phyloP scores from a whole-genome alignment of 2,113 vertebrate species.

The Eonycteris spelaea region DNA sequence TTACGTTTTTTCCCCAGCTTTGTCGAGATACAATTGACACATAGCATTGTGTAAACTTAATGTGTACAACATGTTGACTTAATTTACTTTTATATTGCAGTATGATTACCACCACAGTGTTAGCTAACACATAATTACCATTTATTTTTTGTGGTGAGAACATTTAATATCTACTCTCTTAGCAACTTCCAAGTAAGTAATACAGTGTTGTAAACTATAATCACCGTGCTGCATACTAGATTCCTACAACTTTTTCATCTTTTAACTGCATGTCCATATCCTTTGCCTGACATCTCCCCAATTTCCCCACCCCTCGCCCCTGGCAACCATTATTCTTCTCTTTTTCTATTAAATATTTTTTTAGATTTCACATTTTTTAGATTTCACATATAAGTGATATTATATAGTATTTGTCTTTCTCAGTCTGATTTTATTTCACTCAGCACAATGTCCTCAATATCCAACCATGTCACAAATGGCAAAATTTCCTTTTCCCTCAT shows the following conservation, averaged over 20 bases:
- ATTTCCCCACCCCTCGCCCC: background rate
- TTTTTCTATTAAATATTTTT: background rate
- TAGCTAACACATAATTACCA: background rate
- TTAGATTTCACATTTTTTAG: background rate
- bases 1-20: background rate
- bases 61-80: background rate
- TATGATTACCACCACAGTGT: background rate
- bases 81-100: background rate
- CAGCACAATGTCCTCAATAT: background rate
- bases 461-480: background rate
- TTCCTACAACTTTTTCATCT: background rate
- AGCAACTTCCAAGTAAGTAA: background rate
- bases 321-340: background rate
- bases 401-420: background rate
- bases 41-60: background rate
- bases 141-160: background rate
- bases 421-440: background rate
- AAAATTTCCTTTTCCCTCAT: background rate
- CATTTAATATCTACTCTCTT: background rate
- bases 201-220: background rate
- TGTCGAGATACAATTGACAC: background rate
- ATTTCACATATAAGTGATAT: background rate
- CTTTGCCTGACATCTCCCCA: background rate
- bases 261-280: background rate
- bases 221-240: background rate